Evolutionary conservation across 2,113 vertebrate species (phyloP), one percentile per base, ranked within the genome.

Genomic region (Zapus hudsonius): DNA sequence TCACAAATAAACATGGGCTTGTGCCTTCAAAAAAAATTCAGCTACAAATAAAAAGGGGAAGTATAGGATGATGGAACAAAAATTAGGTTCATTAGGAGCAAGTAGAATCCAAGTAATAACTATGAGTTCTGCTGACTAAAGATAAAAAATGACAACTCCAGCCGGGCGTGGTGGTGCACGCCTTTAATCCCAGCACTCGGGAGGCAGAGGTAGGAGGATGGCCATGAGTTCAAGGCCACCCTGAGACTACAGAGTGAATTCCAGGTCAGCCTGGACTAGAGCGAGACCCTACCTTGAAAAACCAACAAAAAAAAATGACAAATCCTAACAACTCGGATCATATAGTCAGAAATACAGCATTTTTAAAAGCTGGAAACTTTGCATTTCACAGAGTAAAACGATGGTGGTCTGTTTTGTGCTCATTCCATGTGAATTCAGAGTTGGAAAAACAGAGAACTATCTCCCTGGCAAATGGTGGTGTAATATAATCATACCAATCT

Each of bases 21-120:
- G n/a, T n/a, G n/a, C n/a, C n/a, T n/a, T n/a, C n/a, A n/a, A n/a
- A 57, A 12, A 63, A 92, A 96, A 95, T 72, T 40, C 33, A 23
- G 78, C 25, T 25, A 63, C 36, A 29, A 22, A 40, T 11, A 17
- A 40, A 40, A 40, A 20, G 23, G 22, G 25, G 5, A 9, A 42
- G n/a, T 29, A 36, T 40, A 66, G 19, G 5, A 2, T 61, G 55
- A 16, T 63, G 80, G 15, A 6, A 67, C 57, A 17, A 79, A 91
- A 95, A 72, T 25, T 42, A 83, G 31, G 89, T 74, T 33, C 57
- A 55, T 22, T 55, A 23, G 55, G 15, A 55, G 44, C 2, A 55
- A 52, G 36, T 55, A 79, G 42, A 87, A 66, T 66, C 13, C 87
- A 93, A 95, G 73, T 44, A 82, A 90, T 1, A 0, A 70, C 36